phyloP scores from a whole-genome alignment of 2,113 vertebrate genomes.

The Scortum barcoo region DNA sequence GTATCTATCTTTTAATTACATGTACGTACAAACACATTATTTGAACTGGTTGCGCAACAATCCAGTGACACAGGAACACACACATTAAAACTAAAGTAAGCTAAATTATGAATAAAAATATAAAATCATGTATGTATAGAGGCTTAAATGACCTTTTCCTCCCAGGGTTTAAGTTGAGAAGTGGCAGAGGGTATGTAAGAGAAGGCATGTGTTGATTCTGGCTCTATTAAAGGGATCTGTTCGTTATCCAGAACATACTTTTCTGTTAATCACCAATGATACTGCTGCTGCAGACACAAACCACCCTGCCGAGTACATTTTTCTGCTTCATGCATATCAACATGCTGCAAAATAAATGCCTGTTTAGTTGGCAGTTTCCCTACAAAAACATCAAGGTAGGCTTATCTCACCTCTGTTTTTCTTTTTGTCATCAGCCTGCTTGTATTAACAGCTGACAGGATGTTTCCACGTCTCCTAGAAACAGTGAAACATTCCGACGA shows the following conservation, averaged over 20 bases:
- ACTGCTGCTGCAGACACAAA: neutral
- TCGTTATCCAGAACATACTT: too few relatives aligned
- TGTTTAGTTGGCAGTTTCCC: neutral
- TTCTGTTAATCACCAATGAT: neutral
- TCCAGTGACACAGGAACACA: neutral
- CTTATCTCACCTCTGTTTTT: too few relatives aligned
- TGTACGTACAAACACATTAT: too few relatives aligned
- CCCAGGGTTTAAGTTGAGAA: neutral
- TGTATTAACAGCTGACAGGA: slow-evolving; percentile 56
- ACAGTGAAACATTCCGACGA: slow-evolving; percentile 63
- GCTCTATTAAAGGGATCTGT: neutral
- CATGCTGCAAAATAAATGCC: neutral
- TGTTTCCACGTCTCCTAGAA: slow-evolving; percentile 69
- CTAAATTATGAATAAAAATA: neutral
- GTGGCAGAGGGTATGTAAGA: neutral
- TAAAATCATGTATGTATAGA: neutral
- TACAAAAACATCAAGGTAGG: neutral
- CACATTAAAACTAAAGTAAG: neutral
- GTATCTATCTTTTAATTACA: neutral
- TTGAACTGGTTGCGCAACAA: neutral
- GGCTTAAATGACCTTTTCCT: neutral
- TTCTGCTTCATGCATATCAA: neutral
- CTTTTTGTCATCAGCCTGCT: slow-evolving; percentile 54
- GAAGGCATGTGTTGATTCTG: neutral
- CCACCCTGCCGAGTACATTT: neutral